Evolutionary conservation across 2,113 vertebrate species (phyloP), one percentile per base, ranked within the genome.

Genomic region (Aphelocoma coerulescens): DNA sequence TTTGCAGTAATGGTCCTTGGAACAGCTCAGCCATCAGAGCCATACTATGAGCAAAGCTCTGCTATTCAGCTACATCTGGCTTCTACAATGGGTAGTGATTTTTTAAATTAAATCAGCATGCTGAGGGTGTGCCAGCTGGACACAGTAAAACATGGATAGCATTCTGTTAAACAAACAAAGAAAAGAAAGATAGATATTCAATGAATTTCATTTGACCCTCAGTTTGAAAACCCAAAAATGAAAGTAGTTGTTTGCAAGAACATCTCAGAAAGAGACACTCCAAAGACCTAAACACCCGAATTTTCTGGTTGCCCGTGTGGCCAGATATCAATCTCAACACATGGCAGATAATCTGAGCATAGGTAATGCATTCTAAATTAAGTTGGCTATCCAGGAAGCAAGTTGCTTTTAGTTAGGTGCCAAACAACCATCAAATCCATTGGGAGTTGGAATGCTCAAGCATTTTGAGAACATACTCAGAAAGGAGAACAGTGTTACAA

Each of bases 91-190:
- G 59, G 59, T 59, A 91, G 89, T 74, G 76, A 71, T 54, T 85
- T 93, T 77, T 90, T 27, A 83, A 96, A 77, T 85, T 35, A 91
- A 96, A 95, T 83, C 94, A 93, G 43, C 54, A 48, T 93, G 82
- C 88, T 88, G 75, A 74, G 65, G 72, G 49, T 76, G 61, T 91
- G 85, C 90, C 85, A 95, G 79, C 67, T 97, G 92, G 93, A 91
- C 85, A 90, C 67, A 80, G 67, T 49, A 46, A 83, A 88, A 59
- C 57, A 90, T 0, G 24, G 48, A 83, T 30, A 90, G 20, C 23
- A n/a, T 88, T 94, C 39, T 76, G 35, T 48, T 51, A 68, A 85
- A 44, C 30, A 71, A 85, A 86, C 59, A 88, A 88, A 79, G 46
- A 83, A 82, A 91, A 66, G 49, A 30, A 57, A 73, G 27, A 89